These are phyloP conservation scores for Caenorhabditis briggsae DNA, from an alignment of 1,140 invertebrate genomes.

Conservation along the genomic window DNA sequence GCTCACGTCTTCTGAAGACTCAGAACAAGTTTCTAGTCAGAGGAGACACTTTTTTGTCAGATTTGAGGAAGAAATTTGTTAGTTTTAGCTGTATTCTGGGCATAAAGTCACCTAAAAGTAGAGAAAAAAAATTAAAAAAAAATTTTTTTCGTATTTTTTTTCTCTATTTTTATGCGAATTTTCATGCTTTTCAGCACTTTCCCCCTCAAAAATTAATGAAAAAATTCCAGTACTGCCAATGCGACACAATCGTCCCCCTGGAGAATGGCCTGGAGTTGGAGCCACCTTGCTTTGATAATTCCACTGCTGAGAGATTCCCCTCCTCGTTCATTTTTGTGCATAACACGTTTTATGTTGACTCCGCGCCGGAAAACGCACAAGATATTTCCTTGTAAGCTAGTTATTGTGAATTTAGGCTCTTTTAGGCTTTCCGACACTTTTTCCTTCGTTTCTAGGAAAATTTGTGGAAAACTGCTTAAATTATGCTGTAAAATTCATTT, in stretches of 20 bases:
- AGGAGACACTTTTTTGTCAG: slow-evolving; percentile 76
- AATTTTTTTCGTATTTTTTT: neutral
- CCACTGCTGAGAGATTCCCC: slow-evolving; percentile 72
- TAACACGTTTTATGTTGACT: slow-evolving; percentile 79
- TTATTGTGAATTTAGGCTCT: neutral
- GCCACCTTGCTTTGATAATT: slow-evolving; percentile 73
- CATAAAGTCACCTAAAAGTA: too few species aligned
- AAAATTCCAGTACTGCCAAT: slow-evolving; percentile 46
- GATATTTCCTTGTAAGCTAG: slow-evolving; percentile 78
- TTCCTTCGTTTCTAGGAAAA: too few species aligned
- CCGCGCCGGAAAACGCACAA: slow-evolving; percentile 71
- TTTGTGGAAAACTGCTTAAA: too few species aligned
- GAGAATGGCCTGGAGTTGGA: slow-evolving; percentile 54
- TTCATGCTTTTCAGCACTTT: too few species aligned
- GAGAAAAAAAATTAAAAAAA: slow-evolving; percentile 54
- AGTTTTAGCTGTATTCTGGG: neutral
- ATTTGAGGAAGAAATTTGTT: slow-evolving; percentile 75
- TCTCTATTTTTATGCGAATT: too few species aligned
- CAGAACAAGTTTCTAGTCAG: slow-evolving; percentile 77
- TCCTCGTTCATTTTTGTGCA: slow-evolving; percentile 79
- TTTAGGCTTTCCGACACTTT: too few species aligned
- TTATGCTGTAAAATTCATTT: too few species aligned
- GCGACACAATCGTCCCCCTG: slow-evolving; percentile 54
- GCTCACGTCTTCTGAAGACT: slow-evolving; percentile 52
- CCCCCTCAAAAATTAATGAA: too few species aligned